A percentile compares a stretch with the other conserved stretches of the same genome.
These are phyloP conservation scores for Galleria mellonella DNA, from an alignment of 1,140 invertebrate genomes.

Conservation along the genomic window DNA sequence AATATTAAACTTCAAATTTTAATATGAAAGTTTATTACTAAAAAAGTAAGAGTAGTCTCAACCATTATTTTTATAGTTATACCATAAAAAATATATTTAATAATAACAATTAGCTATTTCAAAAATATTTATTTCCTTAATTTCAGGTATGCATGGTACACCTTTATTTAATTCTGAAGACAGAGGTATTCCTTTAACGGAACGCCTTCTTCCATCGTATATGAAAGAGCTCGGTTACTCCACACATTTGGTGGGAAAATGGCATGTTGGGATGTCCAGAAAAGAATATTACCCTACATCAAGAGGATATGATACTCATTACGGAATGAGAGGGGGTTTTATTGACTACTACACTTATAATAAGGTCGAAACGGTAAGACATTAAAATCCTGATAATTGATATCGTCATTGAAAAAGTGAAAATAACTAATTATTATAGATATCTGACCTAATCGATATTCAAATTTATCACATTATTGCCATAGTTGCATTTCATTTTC, in stretches of 20 bases:
- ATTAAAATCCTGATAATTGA: neutral
- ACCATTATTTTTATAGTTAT: too few species aligned
- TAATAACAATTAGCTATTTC: too few species aligned
- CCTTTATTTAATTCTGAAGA: constrained; percentile 84
- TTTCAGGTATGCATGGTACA: constrained; percentile 85
- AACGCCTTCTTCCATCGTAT: constrained; percentile 83
- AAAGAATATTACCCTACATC: constrained; percentile 82
- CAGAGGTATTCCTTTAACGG: constrained; percentile 81
- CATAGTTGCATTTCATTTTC: too few species aligned
- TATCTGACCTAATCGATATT: too few species aligned
- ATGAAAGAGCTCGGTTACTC: constrained; percentile 85
- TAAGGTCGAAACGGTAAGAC: constrained; percentile 52
- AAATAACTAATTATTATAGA: too few species aligned
- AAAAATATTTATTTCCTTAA: neutral
- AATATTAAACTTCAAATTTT: too few species aligned
- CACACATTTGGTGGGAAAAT: constrained; percentile 91
- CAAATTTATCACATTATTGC: too few species aligned
- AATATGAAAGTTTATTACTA: too few species aligned
- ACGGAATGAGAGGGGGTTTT: constrained; percentile 88
- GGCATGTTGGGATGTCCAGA: constrained; percentile 87
- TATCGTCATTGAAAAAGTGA: neutral
- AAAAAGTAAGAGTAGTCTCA: too few species aligned
- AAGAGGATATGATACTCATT: constrained; percentile 89
- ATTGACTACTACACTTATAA: constrained; percentile 88
- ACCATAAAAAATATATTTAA: too few species aligned